phyloP scores from a whole-genome alignment of 2,888 invertebrate species.

The Eristalis tenax region DNA sequence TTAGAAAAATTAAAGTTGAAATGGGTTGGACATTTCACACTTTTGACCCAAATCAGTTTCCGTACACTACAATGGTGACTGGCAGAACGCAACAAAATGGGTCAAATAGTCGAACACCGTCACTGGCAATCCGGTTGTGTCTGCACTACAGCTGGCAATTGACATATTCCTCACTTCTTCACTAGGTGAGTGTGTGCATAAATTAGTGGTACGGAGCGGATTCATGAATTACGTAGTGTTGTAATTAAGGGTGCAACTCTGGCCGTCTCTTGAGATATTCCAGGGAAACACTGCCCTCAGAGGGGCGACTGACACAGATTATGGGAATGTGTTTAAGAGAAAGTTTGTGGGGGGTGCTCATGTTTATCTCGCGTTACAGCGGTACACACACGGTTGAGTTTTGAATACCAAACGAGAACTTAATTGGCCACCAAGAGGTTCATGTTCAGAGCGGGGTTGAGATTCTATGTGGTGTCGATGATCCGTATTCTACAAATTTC shows the following conservation, averaged over 20 bases:
- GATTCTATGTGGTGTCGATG: too few relatives aligned
- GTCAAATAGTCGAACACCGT: background rate
- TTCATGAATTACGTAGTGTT: background rate
- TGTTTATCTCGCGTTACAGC: too few relatives aligned
- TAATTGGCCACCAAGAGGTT: too few relatives aligned
- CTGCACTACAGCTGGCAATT: background rate
- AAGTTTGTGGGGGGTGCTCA: too few relatives aligned
- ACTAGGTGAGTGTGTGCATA: background rate
- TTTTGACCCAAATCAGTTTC: background rate
- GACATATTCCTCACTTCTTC: background rate
- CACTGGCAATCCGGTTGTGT: background rate
- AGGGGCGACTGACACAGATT: background rate
- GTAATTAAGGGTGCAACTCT: background rate
- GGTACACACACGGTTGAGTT: too few relatives aligned
- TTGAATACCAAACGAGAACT: too few relatives aligned
- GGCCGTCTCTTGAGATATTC: background rate
- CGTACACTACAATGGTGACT: background rate
- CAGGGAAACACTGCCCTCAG: background rate
- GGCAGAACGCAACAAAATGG: background rate
- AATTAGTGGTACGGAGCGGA: background rate
- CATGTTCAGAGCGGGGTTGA: too few relatives aligned
- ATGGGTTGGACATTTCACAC: constrained; percentile 21
- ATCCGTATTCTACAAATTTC: too few relatives aligned
- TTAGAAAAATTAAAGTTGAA: constrained; percentile 55
- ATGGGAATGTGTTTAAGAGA: background rate